Base-by-base conservation (phyloP, 2,797 vertebrate species). In the Enteromius radiatus region DNA sequence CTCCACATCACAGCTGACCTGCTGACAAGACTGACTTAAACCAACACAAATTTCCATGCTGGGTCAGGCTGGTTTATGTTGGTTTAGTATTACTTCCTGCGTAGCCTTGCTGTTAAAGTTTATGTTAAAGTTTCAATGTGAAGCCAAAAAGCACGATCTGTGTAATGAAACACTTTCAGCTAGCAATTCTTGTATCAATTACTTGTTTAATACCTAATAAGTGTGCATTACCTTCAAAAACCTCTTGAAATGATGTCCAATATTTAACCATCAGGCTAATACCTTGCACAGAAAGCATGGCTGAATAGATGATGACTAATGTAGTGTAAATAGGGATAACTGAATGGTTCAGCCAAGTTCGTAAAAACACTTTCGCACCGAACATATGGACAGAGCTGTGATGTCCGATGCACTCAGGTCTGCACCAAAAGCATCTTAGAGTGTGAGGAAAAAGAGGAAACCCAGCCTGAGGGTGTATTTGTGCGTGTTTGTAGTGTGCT, bases 401-500 rank as follows among this genome's bases (percentile, higher is more conserved):
- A 73, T 21, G 19, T 73, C 23, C 3, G 31, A 28, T 47, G 68
- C 41, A 47, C 65, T 68, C 36, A 41, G 65, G 65, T 23, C 15
- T 70, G 65, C 11, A 68, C 36, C 23, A 14, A 70, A 45, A 6
- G 68, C 41, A 61, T 73, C 77, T 67, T 49, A 36, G 11, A 78
- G 28, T 45, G 63, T n/a, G 43, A 47, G 45, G 26, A 31, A 21
- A 76, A 45, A 65, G 63, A 76, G 33, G 38, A 64, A 67, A 65
- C 47, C 76, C 36, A 69, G 78, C 74, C 75, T 64, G 36, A 52
- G 65, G 38, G 33, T 78, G 43, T 81, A 80, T 86, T 86, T 86
- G 84, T 83, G 77, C 36, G 86, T 65, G 68, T 52, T 61, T 85
- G 75, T 85, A 79, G 49, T 75, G 69, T 82, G 68, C 45, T 11